Base-by-base conservation (phyloP, 1,140 invertebrate genomes). In the Aphis craccivora region DNA sequence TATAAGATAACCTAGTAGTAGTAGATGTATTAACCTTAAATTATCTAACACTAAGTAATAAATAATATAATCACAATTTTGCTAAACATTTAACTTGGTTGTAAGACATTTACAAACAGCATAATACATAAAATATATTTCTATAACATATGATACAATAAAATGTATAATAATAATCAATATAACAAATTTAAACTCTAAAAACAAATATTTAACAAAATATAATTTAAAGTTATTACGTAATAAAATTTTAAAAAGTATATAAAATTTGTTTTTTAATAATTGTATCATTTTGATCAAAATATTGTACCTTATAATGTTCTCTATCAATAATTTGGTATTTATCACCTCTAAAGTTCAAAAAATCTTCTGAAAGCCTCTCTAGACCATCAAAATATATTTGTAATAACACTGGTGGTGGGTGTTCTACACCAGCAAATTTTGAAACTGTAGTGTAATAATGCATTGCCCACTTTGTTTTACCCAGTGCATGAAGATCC, bases 251-350 rank as follows among this genome's bases (percentile, higher is more conserved):
- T 93, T 43, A 93, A 37, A 86, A 55, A 53, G 91, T 53, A 84
- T 93, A 93, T 22, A 93, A 93, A 86, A 93, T 83, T 93, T 93
- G 91, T 86, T 93, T 93, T 55, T 93, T 93, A 23, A 35, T 84
- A 37, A 93, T 93, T 35, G 22, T 11, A 55, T 83, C 81, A 43
- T 86, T 53, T 53, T 40, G 84, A 30, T 93, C 60, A 43, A 83
- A 84, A 86, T 93, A 93, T 93, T 93, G 60, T 83, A 93, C 84
- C 14, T 89, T 81, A 90, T 93, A 94, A 90, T 91, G 76, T 83
- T 94, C 93, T 35, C 93, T 94, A 94, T 95, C 94, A 11, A 94
- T 51, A 90, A 94, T 94, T 94, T 94, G 93, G 84, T 94, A 95
- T 30, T 90, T 94, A 45, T 94, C 93, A 55, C 94, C 93, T 81